These are phyloP conservation scores for Seriola dumerili DNA, from an alignment of 2,113 vertebrate genomes.

Conservation along the genomic window DNA sequence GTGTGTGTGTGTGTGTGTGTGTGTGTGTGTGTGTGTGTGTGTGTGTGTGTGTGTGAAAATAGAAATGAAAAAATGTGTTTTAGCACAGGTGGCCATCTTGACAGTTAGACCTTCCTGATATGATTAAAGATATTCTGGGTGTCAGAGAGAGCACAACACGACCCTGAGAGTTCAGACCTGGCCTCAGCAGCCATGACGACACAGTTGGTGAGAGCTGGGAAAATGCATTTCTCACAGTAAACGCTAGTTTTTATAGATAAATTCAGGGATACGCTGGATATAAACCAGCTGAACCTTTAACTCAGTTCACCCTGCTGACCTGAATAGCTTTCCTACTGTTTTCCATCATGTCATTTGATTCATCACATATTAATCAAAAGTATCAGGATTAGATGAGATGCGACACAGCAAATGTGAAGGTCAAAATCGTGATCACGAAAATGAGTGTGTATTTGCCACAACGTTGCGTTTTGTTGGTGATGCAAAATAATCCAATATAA, in stretches of 20 bases:
- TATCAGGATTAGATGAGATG: not conserved
- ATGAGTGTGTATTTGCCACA: not conserved
- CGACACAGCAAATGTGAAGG: no score
- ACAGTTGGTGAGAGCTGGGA: not conserved
- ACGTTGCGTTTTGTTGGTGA: not conserved
- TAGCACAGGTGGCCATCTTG: constrained; percentile 65
- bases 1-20: constrained; percentile 30
- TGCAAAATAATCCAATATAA: not conserved
- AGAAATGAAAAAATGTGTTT: constrained; percentile 33
- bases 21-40: constrained; percentile 39
- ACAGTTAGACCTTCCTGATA: constrained; percentile 68
- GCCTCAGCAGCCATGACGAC: constrained; percentile 8
- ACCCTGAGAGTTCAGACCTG: constrained; percentile 26
- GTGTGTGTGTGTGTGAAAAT: constrained; percentile 18
- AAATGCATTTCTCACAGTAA: constrained; percentile 12
- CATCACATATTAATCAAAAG: not conserved
- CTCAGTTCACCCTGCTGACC: not conserved
- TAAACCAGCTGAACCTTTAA: constrained; percentile 9
- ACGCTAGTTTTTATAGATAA: constrained; percentile 6
- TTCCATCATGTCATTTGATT: not conserved
- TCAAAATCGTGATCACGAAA: no score
- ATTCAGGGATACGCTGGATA: not conserved
- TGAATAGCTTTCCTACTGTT: not conserved
- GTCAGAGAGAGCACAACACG: constrained; percentile 7
- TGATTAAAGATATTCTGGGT: constrained; percentile 57